A percentile compares a stretch with the other conserved stretches of the same genome.
Conservation (phyloP, 2,888 invertebrate genomes). For the Philopedon plagiatum region DNA sequence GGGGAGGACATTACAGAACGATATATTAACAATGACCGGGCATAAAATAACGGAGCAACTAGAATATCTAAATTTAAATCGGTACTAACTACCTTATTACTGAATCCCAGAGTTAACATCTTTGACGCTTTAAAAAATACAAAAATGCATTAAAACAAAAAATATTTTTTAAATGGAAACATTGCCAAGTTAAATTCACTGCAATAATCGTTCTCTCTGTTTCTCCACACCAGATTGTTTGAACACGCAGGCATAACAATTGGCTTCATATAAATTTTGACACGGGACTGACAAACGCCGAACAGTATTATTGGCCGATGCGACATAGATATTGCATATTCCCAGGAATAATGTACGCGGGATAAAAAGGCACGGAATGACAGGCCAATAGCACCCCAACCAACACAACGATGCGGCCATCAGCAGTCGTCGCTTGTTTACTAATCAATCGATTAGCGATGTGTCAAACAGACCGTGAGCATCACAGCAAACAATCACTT, state of each 20-base stretch:
- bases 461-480: constrained; percentile 29
- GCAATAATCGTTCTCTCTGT: constrained; percentile 2
- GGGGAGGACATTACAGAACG: too few species aligned
- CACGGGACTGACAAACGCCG: constrained; percentile 27
- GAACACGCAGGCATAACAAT: constrained; percentile 18
- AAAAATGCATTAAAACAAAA: too few species aligned
- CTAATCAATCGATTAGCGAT: constrained; percentile 34
- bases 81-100: too few species aligned
- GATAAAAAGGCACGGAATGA: constrained; percentile 24
- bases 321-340: constrained; percentile 33
- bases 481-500: constrained; percentile 3
- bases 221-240: constrained; percentile 17
- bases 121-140: too few species aligned
- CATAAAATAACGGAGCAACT: too few species aligned
- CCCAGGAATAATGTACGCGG: constrained; percentile 29
- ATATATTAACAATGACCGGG: too few species aligned
- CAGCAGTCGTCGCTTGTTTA: constrained; percentile 12
- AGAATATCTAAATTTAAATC: too few species aligned
- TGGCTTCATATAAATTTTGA: constrained; percentile 41
- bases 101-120: too few species aligned
- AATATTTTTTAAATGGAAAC: too few species aligned
- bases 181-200: neutral
- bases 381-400: constrained; percentile 16
- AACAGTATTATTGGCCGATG: constrained; percentile 35
- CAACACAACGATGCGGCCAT: constrained; percentile 10